Conservation (phyloP, 2,797 vertebrate species). For the Staurois parvus region DNA sequence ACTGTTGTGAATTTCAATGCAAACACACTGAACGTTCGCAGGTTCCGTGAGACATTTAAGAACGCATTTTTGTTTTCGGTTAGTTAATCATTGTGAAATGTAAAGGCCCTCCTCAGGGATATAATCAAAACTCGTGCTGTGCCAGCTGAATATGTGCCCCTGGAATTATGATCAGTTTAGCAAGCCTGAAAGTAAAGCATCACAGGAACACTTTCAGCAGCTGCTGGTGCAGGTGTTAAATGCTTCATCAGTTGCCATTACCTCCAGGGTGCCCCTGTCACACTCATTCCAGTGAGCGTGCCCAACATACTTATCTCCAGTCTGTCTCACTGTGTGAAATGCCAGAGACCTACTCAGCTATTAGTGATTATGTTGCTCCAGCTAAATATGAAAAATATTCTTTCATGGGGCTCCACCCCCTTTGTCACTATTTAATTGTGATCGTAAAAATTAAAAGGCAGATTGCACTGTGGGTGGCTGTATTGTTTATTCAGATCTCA, state of each 20-base stretch:
- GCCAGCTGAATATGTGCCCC: constrained; percentile 41
- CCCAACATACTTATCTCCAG: constrained; percentile 31
- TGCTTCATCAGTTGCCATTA: constrained; percentile 27
- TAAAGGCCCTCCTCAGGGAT: constrained; percentile 53
- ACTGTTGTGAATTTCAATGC: too few relatives aligned
- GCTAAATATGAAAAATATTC: too few relatives aligned
- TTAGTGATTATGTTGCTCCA: too few relatives aligned
- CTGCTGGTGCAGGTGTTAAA: constrained; percentile 53
- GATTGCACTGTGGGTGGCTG: too few relatives aligned
- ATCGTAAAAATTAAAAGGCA: too few relatives aligned
- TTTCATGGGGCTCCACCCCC: too few relatives aligned
- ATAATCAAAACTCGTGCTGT: constrained; percentile 39
- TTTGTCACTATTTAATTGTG: too few relatives aligned
- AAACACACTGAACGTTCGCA: too few relatives aligned
- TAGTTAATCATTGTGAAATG: constrained; percentile 41
- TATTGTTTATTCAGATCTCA: too few relatives aligned
- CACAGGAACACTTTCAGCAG: constrained; percentile 44
- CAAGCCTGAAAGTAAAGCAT: constrained; percentile 44
- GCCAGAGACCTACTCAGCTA: too few relatives aligned
- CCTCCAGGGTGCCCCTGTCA: constrained; percentile 23
- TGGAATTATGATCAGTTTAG: constrained; percentile 20
- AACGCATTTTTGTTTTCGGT: constrained; percentile 19
- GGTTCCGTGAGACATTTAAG: constrained; percentile 12
- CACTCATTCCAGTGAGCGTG: constrained; percentile 16
- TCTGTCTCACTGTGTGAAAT: constrained; percentile 3